Conservation (phyloP, 2,888 invertebrate genomes). For the Synergus itoensis region DNA sequence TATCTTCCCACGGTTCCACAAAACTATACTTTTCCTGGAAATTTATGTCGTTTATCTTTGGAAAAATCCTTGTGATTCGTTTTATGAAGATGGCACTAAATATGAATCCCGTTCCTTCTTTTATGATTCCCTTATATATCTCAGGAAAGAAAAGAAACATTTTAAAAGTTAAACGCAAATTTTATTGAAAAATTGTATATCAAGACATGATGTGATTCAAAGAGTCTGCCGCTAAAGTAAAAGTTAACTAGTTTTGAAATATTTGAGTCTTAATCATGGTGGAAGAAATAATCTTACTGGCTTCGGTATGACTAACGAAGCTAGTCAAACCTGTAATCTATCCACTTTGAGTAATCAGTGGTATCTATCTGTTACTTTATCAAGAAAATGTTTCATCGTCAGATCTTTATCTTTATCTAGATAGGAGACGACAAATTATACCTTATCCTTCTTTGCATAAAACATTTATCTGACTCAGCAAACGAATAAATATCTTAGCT, state of each 20-base stretch:
- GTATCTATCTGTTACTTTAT: conserved; percentile 14
- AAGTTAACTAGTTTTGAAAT: background rate
- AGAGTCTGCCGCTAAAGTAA: background rate
- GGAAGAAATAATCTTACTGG: background rate
- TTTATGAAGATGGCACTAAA: conserved; percentile 15
- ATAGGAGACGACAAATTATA: conserved; percentile 15
- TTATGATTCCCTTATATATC: background rate
- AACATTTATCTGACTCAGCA: conserved; percentile 10
- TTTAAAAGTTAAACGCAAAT: background rate
- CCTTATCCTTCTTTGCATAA: conserved; percentile 31
- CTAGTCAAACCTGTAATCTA: conserved; percentile 17
- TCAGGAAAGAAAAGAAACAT: background rate
- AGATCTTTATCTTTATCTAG: conserved; percentile 19
- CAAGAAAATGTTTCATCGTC: conserved; percentile 20
- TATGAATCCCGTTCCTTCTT: background rate
- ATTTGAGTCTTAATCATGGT: background rate
- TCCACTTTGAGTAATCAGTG: conserved; percentile 3
- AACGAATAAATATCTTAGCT: background rate
- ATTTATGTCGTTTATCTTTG: conserved; percentile 6
- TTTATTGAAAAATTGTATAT: background rate
- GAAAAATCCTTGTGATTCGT: conserved; percentile 7
- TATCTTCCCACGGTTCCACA: background rate
- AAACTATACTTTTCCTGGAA: background rate
- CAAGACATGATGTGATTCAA: background rate
- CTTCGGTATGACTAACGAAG: conserved; percentile 25